Conservation (phyloP, 2,797 vertebrate genomes). For the Ctenopoma multispine region DNA sequence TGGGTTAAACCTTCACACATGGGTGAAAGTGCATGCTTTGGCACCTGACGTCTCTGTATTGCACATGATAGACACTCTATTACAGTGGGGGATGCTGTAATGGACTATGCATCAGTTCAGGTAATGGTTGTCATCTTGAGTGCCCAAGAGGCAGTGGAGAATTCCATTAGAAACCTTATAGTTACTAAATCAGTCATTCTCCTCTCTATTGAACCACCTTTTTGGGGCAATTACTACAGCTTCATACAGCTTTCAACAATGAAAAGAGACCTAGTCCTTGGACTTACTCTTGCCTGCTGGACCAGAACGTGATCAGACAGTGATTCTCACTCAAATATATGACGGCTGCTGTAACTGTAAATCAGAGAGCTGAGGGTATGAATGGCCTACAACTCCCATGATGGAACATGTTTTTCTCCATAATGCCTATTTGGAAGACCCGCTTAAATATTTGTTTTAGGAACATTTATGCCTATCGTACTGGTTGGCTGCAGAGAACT, state of each 20-base stretch:
- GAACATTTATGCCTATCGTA: conserved; percentile 3
- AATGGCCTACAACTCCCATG: conserved; percentile 14
- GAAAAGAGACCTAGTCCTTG: conserved; percentile 61
- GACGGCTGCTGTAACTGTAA: conserved; percentile 43
- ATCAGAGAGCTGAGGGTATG: conserved; percentile 28
- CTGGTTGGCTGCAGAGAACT: neutral
- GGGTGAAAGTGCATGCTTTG: conserved; percentile 71
- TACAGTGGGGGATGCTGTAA: conserved; percentile 90
- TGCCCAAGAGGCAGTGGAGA: conserved; percentile 88
- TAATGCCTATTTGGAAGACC: conserved; percentile 44
- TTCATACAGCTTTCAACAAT: conserved; percentile 64
- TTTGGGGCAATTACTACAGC: conserved; percentile 83
- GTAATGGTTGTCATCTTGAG: conserved; percentile 93
- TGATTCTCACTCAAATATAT: conserved; percentile 41
- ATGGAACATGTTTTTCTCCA: conserved; percentile 53
- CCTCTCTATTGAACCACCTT: conserved; percentile 86
- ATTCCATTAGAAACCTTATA: conserved; percentile 92
- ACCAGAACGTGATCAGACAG: conserved; percentile 57
- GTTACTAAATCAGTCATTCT: conserved; percentile 84
- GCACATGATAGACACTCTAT: conserved; percentile 95
- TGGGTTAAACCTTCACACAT: conserved; percentile 76
- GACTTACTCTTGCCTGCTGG: conserved; percentile 51
- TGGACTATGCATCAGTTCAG: conserved; percentile 94
- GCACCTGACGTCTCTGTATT: conserved; percentile 93
- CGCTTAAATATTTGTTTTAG: conserved; percentile 55